Evolutionary conservation across 2,888 invertebrate genomes (phyloP).

Genomic region (Abscondita cerata): DNA sequence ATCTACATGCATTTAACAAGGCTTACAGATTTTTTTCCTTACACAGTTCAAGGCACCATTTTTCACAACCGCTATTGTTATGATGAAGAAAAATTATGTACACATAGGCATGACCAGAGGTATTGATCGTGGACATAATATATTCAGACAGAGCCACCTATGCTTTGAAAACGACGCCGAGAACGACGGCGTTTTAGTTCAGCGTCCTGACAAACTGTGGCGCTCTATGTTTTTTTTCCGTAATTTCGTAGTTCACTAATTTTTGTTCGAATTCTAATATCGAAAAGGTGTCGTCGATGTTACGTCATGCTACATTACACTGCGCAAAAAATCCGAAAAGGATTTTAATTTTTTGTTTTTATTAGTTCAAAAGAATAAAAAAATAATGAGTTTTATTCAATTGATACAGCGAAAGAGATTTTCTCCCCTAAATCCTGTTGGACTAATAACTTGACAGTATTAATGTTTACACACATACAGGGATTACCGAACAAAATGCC

Average conservation of each 20-base stretch:
- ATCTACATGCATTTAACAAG: constrained; percentile 1
- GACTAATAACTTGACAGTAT: too few species aligned
- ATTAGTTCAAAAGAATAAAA: too few species aligned
- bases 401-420: too few species aligned
- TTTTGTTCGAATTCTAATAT: too few species aligned
- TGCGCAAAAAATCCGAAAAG: too few species aligned
- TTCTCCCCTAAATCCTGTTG: too few species aligned
- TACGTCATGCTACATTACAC: too few species aligned
- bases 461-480: too few species aligned
- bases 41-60: neutral
- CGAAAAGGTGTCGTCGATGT: too few species aligned
- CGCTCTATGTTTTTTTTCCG: constrained; percentile 28
- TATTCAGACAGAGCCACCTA: constrained; percentile 45
- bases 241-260: constrained; percentile 15
- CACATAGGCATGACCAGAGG: constrained; percentile 45
- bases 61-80: constrained; percentile 9
- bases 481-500: too few species aligned
- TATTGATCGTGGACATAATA: constrained; percentile 46
- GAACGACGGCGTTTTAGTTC: constrained; percentile 30
- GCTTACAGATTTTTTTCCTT: constrained; percentile 1
- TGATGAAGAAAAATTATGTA: constrained; percentile 34
- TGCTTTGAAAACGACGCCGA: constrained; percentile 4
- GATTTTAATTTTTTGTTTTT: too few species aligned
- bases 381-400: too few species aligned
- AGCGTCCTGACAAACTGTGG: constrained; percentile 35